A percentile compares a stretch with the other conserved stretches of the same genome.
Evolutionary conservation across 2,888 invertebrate genomes (phyloP).

Genomic region (Danaus chrysippus): DNA sequence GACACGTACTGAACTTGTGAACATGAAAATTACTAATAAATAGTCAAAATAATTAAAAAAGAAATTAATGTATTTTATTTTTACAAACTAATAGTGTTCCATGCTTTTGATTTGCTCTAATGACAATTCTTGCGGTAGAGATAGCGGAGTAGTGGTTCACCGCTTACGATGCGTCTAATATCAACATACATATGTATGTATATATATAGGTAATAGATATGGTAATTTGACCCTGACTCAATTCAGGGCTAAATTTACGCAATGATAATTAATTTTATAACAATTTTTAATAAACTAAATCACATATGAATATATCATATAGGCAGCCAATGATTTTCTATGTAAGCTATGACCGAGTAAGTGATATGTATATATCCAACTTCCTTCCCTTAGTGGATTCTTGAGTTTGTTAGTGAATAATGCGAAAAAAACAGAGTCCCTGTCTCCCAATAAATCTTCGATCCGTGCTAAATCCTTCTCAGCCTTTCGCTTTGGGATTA

Average conservation of each 20-base stretch:
- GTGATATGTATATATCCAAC: slow-evolving; percentile 51
- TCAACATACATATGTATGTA: slow-evolving; percentile 5
- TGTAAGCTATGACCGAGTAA: slow-evolving; percentile 28
- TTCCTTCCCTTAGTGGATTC: slow-evolving; percentile 48
- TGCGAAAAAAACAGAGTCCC: slow-evolving; percentile 60
- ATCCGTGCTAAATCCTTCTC: slow-evolving; percentile 40
- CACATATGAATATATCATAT: slow-evolving; percentile 10
- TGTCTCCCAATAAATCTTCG: slow-evolving; percentile 66
- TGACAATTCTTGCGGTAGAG: slow-evolving; percentile 22
- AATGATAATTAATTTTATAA: neutral
- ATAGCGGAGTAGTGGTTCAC: slow-evolving; percentile 10
- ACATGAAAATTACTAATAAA: slow-evolving; percentile 1
- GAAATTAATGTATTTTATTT: slow-evolving; percentile 1
- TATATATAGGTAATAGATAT: neutral
- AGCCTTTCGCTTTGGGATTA: slow-evolving; percentile 23
- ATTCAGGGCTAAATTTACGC: neutral
- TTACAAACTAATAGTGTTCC: slow-evolving; percentile 2
- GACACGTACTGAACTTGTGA: slow-evolving; percentile 39
- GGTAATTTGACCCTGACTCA: neutral
- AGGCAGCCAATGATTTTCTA: slow-evolving; percentile 24
- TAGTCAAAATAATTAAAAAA: neutral
- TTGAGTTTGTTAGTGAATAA: slow-evolving; percentile 64
- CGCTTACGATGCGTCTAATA: slow-evolving; percentile 10
- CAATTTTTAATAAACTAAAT: neutral
- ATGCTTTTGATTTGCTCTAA: slow-evolving; percentile 15